phyloP scores from a whole-genome alignment of 2,888 invertebrate genomes.

The Chloroclystis v-ata region DNA sequence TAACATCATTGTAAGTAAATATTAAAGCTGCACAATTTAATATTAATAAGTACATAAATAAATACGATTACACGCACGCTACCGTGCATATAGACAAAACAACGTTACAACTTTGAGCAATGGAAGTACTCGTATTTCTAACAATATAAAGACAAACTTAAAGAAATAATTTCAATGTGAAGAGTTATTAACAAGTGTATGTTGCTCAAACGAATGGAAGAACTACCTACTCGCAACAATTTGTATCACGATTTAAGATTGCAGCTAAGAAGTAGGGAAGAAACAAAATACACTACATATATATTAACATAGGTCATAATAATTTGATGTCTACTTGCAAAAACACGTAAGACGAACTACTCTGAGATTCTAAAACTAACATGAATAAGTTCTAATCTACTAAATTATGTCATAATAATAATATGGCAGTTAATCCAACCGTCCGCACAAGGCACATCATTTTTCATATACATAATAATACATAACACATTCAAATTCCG shows the following conservation, averaged over 20 bases:
- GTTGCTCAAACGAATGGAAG: slow-evolving; percentile 46
- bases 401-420: slow-evolving; percentile 78
- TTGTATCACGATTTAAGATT: slow-evolving; percentile 27
- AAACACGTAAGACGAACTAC: slow-evolving; percentile 63
- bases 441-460: slow-evolving; percentile 67
- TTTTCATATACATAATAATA: slow-evolving; percentile 32
- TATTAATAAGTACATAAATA: slow-evolving; percentile 74
- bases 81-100: slow-evolving; percentile 57
- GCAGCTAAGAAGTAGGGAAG: slow-evolving; percentile 39
- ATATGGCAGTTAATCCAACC: slow-evolving; percentile 78
- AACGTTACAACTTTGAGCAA: slow-evolving; percentile 70
- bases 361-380: slow-evolving; percentile 66
- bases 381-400: slow-evolving; percentile 53
- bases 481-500: slow-evolving; percentile 35
- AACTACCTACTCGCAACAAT: slow-evolving; percentile 43
- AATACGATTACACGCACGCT: slow-evolving; percentile 66
- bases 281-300: slow-evolving; percentile 53
- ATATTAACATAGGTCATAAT: slow-evolving; percentile 49
- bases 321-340: slow-evolving; percentile 69
- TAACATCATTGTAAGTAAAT: slow-evolving; percentile 77
- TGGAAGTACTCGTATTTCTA: slow-evolving; percentile 46
- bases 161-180: slow-evolving; percentile 55
- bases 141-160: slow-evolving; percentile 47
- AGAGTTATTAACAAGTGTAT: slow-evolving; percentile 68
- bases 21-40: slow-evolving; percentile 77